phyloP scores from a whole-genome alignment of 2,888 invertebrate genomes.

The Gandaritis pyraliata region DNA sequence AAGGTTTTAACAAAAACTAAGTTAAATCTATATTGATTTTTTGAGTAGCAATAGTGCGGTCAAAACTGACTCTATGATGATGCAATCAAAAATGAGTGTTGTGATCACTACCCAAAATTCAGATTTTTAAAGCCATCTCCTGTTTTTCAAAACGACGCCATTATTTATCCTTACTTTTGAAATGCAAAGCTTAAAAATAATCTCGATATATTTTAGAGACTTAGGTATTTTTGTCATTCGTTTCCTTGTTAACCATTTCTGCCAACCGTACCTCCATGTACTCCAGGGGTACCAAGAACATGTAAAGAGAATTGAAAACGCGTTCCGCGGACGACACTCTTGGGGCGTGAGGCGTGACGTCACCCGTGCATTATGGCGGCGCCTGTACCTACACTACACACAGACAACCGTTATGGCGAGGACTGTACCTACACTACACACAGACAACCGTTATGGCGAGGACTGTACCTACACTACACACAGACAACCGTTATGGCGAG shows the following conservation, averaged over 20 bases:
- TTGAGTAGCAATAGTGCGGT: no score
- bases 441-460: slow-evolving; percentile 14
- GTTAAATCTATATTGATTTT: no score
- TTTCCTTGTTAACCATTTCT: slow-evolving; percentile 4
- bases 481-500: background rate
- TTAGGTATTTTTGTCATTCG: no score
- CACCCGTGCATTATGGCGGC: slow-evolving; percentile 16
- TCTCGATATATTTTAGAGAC: no score
- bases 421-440: background rate
- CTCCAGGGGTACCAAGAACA: slow-evolving; percentile 28
- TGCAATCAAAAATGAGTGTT: no score
- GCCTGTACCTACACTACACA: slow-evolving; percentile 1
- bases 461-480: slow-evolving; percentile 5
- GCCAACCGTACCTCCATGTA: slow-evolving; percentile 33
- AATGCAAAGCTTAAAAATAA: no score
- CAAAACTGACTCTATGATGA: no score
- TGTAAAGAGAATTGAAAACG: slow-evolving; percentile 43
- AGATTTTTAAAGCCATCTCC: no score
- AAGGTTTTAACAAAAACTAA: no score
- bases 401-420: background rate
- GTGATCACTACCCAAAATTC: no score
- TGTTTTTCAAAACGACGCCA: no score
- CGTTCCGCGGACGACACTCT: slow-evolving; percentile 30
- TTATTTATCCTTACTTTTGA: no score
- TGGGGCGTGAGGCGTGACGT: slow-evolving; percentile 35